Base-by-base conservation (phyloP, 2,888 invertebrate species). In the Phalangium opilio region DNA sequence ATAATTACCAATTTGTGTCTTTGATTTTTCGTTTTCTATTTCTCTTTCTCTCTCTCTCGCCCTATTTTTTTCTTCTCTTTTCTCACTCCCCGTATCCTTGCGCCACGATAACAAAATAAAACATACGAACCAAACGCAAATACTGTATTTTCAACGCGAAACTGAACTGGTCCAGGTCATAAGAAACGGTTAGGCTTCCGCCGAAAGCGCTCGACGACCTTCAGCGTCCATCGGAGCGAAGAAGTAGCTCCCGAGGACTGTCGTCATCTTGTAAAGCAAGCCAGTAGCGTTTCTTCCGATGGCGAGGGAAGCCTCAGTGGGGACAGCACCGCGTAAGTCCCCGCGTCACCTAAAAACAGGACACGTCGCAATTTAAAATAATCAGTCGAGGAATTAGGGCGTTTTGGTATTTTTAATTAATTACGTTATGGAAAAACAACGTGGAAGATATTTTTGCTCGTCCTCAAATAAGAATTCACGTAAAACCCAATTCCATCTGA, bases 171-270 rank as follows among this genome's bases (percentile, higher is more conserved):
- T 39, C 20, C 45, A 53, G 53, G 53, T n/a, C 53, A 49, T 36
- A 53, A 53, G 74, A 60, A 62, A 45, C 57, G 62, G 34, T 54
- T 63, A 53, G 63, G 62, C 38, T 63, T 63, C 51, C 58, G 62
- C 35, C 57, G 59, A 44, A 61, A 62, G 50, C 87, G 86, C 67
- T 86, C 87, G 76, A 86, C 84, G 72, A 87, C 89, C 67, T 86
- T 90, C 76, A 89, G 89, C 71, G 87, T 95, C 68, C 91, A 93
- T 75, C 83, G 95, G 72, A 93, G 93, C 70, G 95, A 95, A 74
- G 95, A 95, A 72, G 87, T 95, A 65, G 79, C 83, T 63, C 90
- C 90, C 58, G 83, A 84, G 62, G 87, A 87, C 70, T 76, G 78
- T 65, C 72, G 78, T 56, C 74, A 75, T 60, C 70, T 64, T 67